Evolutionary conservation across 2,113 vertebrate genomes (phyloP).

Genomic region (Desmodus rotundus): DNA sequence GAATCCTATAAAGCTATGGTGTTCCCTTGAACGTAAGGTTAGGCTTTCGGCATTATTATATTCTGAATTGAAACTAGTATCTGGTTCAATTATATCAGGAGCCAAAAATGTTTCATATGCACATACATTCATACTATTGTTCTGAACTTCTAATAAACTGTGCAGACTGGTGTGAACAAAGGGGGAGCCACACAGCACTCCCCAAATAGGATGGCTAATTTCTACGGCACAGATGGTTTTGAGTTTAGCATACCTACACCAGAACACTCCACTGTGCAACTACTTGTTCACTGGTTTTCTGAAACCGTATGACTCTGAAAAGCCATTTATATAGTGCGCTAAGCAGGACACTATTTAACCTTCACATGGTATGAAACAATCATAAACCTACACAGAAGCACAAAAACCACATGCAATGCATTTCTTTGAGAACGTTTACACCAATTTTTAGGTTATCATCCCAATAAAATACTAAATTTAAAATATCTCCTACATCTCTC

Average conservation of each 20-base stretch:
- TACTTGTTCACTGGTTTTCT: background rate
- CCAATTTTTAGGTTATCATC: background rate
- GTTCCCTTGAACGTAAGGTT: slow-evolving; percentile 3
- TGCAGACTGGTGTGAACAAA: background rate
- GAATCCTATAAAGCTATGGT: background rate
- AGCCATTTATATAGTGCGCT: background rate
- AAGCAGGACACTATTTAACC: background rate
- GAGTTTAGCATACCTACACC: background rate
- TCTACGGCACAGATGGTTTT: background rate
- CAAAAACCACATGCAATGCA: background rate
- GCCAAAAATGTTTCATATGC: background rate
- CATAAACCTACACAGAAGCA: background rate
- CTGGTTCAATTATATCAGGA: background rate
- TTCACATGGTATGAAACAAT: background rate
- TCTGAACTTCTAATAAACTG: background rate
- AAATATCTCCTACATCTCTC: background rate
- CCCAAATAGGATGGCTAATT: background rate
- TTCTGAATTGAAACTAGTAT: background rate
- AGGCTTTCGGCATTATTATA: background rate
- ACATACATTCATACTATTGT: background rate
- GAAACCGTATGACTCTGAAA: background rate
- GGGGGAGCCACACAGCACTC: background rate
- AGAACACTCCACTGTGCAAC: background rate
- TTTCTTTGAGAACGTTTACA: background rate
- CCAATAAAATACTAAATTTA: background rate